phyloP scores from a whole-genome alignment of 2,113 vertebrate species.

The Orycteropus afer region DNA sequence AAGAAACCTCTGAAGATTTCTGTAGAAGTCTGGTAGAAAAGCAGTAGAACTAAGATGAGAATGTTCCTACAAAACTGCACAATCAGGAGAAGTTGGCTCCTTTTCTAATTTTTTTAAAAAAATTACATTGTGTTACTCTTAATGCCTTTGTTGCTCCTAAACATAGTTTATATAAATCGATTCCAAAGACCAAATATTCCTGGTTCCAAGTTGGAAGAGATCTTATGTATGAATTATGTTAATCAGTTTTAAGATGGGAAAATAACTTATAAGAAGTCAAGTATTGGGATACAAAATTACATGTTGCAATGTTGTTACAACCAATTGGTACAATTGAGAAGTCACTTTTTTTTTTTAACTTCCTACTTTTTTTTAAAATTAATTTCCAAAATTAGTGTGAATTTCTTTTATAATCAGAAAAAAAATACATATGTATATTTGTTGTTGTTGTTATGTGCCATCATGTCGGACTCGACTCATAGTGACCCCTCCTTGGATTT shows the following conservation, averaged over 20 bases:
- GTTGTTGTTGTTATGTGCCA: too few relatives aligned
- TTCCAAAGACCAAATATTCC: conserved; percentile 31
- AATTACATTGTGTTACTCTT: not conserved
- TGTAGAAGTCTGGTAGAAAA: not conserved
- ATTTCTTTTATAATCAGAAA: not conserved
- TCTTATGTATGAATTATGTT: not conserved
- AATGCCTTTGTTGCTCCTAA: not conserved
- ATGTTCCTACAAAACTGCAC: not conserved
- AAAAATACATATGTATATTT: too few relatives aligned
- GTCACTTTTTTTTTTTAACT: not conserved
- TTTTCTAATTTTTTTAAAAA: not conserved
- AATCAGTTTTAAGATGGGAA: conserved; percentile 14
- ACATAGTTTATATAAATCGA: not conserved
- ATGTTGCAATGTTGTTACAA: not conserved
- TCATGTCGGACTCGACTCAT: too few relatives aligned
- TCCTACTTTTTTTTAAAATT: not conserved
- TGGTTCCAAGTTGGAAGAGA: not conserved
- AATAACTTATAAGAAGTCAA: not conserved
- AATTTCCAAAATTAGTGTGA: not conserved
- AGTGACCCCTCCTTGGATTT: too few relatives aligned
- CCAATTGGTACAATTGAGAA: not conserved
- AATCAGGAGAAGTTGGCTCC: not conserved
- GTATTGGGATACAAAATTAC: not conserved
- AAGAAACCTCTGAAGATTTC: not conserved
- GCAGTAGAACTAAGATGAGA: not conserved